Evolutionary conservation across 2,113 vertebrate genomes (phyloP).

Genomic region (Ctenodactylus gundi): DNA sequence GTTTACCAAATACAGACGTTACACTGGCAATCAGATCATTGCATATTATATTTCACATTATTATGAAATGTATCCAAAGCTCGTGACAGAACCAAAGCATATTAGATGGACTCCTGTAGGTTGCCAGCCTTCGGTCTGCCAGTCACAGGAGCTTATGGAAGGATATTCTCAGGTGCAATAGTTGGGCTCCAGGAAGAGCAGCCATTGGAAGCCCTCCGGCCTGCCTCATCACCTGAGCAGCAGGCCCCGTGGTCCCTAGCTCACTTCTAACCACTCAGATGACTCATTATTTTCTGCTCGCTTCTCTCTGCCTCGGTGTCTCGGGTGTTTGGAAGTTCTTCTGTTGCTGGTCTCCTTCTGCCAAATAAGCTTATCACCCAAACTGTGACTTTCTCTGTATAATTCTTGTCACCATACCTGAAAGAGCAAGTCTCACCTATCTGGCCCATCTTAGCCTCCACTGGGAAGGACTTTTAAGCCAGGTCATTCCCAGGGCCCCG

Average conservation of each 20-base stretch:
- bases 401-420: neutral
- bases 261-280: neutral
- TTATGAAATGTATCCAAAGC: neutral
- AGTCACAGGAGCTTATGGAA: neutral
- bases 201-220: neutral
- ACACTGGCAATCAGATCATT: slow-evolving; percentile 23
- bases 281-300: neutral
- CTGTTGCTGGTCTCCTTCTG: too few relatives aligned
- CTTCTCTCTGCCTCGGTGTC: neutral
- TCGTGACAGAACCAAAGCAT: neutral
- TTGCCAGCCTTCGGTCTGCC: neutral
- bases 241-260: neutral
- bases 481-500: neutral
- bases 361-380: too few relatives aligned
- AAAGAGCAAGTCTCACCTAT: neutral
- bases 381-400: neutral
- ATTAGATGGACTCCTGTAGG: neutral
- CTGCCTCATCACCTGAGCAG: neutral
- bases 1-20: slow-evolving; percentile 17
- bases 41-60: neutral
- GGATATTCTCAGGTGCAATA: neutral
- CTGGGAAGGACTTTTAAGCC: neutral
- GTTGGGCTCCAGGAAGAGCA: neutral
- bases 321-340: neutral
- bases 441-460: neutral